Percentiles rank a stretch among this genome's conserved stretches.
These are phyloP conservation scores for Nebria brevicollis DNA, from an alignment of 2,888 invertebrate species.

Conservation along the genomic window DNA sequence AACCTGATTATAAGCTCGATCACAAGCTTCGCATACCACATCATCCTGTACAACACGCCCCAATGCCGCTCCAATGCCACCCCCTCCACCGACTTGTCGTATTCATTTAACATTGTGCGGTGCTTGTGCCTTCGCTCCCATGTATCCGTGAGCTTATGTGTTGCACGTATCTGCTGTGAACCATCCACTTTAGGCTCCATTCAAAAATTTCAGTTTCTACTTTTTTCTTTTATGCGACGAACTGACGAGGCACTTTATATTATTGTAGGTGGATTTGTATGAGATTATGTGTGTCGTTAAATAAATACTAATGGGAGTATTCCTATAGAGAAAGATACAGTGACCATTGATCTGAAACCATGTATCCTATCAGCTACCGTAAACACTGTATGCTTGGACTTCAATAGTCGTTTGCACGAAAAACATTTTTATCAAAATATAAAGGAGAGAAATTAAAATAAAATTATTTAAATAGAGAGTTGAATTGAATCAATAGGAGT, in stretches of 20 bases:
- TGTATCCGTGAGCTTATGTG: background rate
- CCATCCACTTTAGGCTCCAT: background rate
- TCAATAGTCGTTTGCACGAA: no score
- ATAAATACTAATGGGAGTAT: background rate
- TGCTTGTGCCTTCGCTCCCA: constrained; percentile 49
- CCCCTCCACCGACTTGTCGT: constrained; percentile 4
- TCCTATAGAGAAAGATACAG: background rate
- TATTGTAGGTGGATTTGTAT: background rate
- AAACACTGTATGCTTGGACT: no score
- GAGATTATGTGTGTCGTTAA: background rate
- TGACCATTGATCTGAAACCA: no score
- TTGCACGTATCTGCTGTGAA: background rate
- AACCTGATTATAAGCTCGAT: constrained; percentile 59
- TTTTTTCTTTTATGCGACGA: constrained; percentile 7
- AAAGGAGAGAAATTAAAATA: no score
- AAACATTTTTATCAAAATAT: no score
- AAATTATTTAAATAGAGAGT: no score
- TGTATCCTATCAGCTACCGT: no score
- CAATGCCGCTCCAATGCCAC: background rate
- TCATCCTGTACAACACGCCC: constrained; percentile 8
- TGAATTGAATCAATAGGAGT: no score
- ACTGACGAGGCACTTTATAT: constrained; percentile 7
- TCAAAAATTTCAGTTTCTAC: constrained; percentile 2
- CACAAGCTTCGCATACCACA: constrained; percentile 37
- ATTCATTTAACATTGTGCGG: constrained; percentile 42